Evolutionary conservation across 1,140 invertebrate genomes (phyloP).

Genomic region (Penaeus indicus): DNA sequence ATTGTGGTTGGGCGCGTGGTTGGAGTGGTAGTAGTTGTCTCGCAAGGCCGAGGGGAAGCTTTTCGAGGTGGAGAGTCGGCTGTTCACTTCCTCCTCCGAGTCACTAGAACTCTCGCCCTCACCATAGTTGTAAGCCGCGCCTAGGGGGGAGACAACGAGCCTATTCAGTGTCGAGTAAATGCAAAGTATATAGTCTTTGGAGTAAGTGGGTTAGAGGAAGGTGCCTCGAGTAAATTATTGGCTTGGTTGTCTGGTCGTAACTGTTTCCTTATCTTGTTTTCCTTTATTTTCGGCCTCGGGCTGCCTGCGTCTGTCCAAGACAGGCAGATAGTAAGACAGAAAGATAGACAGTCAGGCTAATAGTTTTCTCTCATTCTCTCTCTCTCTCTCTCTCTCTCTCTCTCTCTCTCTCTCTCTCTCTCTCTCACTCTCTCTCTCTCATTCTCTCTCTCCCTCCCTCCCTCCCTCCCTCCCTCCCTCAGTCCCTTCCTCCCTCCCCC

Average conservation of each 20-base stretch:
- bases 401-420: conserved; percentile 18
- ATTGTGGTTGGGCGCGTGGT: conserved; percentile 64
- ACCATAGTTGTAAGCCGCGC: conserved; percentile 75
- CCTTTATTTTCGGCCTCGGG: too few relatives aligned
- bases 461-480: neutral
- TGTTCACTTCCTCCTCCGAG: conserved; percentile 82
- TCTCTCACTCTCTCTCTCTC: neutral
- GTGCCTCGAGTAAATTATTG: too few relatives aligned
- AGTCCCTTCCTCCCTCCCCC: conserved; percentile 1
- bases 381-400: neutral
- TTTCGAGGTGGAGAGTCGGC: conserved; percentile 74
- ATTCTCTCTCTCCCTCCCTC: neutral
- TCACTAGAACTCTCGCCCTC: conserved; percentile 79
- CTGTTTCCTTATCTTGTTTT: too few relatives aligned
- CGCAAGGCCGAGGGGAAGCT: conserved; percentile 68
- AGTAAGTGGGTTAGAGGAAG: neutral
- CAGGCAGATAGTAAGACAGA: neutral
- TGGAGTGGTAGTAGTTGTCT: conserved; percentile 46
- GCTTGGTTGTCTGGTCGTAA: too few relatives aligned
- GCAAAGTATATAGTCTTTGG: too few relatives aligned
- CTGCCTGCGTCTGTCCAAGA: neutral
- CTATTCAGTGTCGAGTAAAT: too few relatives aligned
- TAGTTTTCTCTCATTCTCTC: neutral
- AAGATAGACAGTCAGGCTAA: neutral
- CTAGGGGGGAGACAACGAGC: conserved; percentile 61